Percentiles rank a stretch among this genome's conserved stretches.
phyloP scores from a whole-genome alignment of 2,113 vertebrate genomes.

The Ctenomys sociabilis region DNA sequence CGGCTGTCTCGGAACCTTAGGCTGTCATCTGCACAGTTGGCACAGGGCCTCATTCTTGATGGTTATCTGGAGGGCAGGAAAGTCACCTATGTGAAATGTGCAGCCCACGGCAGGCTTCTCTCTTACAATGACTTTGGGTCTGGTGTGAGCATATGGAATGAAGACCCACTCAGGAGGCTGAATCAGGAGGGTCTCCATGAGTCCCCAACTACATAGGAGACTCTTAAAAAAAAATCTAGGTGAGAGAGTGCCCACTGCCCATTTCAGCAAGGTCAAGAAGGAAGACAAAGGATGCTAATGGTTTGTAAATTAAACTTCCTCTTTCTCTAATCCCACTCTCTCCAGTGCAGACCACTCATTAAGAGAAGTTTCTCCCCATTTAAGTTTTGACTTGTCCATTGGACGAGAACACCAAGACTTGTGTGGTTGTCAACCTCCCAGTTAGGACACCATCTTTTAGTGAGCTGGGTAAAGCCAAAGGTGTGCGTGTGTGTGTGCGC shows the following conservation, averaged over 20 bases:
- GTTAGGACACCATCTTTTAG: not conserved
- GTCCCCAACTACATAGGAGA: not conserved
- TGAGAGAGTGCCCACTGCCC: no score
- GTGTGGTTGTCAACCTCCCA: not conserved
- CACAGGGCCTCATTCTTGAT: not conserved
- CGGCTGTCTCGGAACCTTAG: not conserved
- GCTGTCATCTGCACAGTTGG: not conserved
- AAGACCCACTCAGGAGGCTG: not conserved
- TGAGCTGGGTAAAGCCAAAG: not conserved
- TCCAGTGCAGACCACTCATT: not conserved
- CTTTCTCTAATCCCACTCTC: not conserved
- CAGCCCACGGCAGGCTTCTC: not conserved
- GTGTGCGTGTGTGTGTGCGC: no score
- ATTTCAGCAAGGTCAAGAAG: not conserved
- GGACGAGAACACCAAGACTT: not conserved
- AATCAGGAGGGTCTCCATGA: not conserved
- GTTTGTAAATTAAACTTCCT: not conserved
- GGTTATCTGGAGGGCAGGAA: not conserved
- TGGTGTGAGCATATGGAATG: not conserved
- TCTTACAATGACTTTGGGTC: not conserved
- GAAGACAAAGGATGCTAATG: not conserved
- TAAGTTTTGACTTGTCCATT: not conserved
- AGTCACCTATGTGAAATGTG: not conserved
- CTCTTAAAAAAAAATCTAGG: not conserved
- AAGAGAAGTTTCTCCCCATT: not conserved